Evolutionary conservation across 1,140 invertebrate species (phyloP).

Genomic region (Uloborus diversus): DNA sequence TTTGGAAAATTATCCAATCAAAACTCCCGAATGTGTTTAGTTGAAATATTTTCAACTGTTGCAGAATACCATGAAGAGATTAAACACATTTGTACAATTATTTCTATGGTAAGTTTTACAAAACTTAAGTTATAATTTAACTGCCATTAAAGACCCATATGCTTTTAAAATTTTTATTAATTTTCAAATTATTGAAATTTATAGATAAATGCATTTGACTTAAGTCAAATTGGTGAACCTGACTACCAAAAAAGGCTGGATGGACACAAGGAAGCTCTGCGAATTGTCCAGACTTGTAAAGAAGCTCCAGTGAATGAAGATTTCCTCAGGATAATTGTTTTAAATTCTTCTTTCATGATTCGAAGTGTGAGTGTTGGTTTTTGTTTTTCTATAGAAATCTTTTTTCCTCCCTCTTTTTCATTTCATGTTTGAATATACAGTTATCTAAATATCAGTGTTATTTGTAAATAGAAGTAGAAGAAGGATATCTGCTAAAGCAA

Average conservation of each 20-base stretch:
- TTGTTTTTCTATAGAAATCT: conserved; percentile 38
- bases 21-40: conserved; percentile 17
- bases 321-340: conserved; percentile 76
- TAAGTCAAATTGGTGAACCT: conserved; percentile 87
- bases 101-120: conserved; percentile 4
- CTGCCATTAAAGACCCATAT: background rate
- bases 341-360: conserved; percentile 84
- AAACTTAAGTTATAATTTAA: background rate
- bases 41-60: conserved; percentile 19
- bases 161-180: background rate
- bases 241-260: conserved; percentile 84
- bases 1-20: conserved; percentile 41
- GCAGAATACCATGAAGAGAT: conserved; percentile 28
- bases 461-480: no score
- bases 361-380: conserved; percentile 68
- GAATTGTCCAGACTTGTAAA: conserved; percentile 71
- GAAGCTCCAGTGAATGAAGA: conserved; percentile 69
- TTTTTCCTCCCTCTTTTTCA: no score
- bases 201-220: conserved; percentile 87
- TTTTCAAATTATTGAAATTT: background rate
- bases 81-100: background rate
- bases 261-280: conserved; percentile 70
- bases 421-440: no score
- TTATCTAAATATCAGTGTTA: no score
- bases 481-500: no score